Percentiles rank a stretch among this genome's conserved stretches.
phyloP scores from a whole-genome alignment of 2,797 vertebrate genomes.

The Sebastolobus altivelis region DNA sequence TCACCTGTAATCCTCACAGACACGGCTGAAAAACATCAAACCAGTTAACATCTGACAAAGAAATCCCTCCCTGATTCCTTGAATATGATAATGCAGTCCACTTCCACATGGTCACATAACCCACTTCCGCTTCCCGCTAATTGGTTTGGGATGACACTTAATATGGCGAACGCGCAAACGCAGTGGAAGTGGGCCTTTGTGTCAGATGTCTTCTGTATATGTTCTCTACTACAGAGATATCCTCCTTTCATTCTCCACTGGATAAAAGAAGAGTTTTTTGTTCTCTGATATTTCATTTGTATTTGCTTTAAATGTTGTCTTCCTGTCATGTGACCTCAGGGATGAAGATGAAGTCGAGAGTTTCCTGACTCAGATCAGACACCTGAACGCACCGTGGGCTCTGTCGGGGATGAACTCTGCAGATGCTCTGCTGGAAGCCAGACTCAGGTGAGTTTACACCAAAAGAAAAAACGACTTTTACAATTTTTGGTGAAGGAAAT shows the following conservation, averaged over 20 bases:
- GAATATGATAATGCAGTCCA: not conserved
- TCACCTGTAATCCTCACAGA: not conserved
- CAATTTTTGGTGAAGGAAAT: not conserved
- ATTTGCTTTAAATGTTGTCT: not conserved
- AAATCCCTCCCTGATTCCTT: not conserved
- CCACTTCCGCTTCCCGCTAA: no score
- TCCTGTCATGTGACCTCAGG: conserved; percentile 42
- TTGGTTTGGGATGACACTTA: no score
- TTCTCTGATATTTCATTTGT: not conserved
- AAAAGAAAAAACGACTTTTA: no score
- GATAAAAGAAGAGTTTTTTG: no score
- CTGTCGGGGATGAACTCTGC: conserved; percentile 34
- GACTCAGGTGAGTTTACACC: conserved; percentile 53
- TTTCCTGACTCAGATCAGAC: conserved; percentile 50
- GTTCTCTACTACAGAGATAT: not conserved
- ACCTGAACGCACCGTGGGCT: conserved; percentile 57
- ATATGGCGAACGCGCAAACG: no score
- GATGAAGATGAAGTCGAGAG: conserved; percentile 58
- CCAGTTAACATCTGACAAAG: not conserved
- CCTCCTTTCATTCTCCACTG: not conserved
- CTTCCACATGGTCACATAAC: not conserved
- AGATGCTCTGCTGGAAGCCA: conserved; percentile 61
- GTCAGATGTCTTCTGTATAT: not conserved
- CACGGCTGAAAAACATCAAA: not conserved
- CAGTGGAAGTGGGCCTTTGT: no score